Evolutionary conservation across 1,140 invertebrate species (phyloP), one percentile per base, ranked within the genome.

Genomic region (Eumaeus atala): DNA sequence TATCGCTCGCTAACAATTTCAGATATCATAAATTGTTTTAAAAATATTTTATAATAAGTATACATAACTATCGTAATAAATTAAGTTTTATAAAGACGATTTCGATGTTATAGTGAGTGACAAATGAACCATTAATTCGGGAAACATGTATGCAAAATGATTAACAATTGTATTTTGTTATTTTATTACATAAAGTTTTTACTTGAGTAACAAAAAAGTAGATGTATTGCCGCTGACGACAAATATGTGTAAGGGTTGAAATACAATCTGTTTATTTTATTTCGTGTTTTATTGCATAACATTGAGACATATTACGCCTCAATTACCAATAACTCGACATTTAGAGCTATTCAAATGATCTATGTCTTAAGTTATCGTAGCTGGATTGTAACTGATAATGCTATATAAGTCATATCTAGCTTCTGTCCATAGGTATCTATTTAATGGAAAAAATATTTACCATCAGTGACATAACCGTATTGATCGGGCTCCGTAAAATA

Each of bases 211-310:
- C 12, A 16, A 40, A 40, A 40, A 14, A 44, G 40, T 44, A 44
- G 40, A 44, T 37, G 9, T 44, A 16, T 16, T 14, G 40, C 40
- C 40, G 40, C 40, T 53, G 28, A 53, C 38, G 42, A 14, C 11
- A 44, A 16, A 40, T 53, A 40, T 51, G 40, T 64, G 62, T 59
- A 61, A 57, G 52, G 59, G 52, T 59, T 59, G 28, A 59, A 70
- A 70, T 68, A 64, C 62, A 70, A 61, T 64, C 51, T 67, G 59
- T 70, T 70, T 64, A 66, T 70, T 66, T 63, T 49, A 58, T 59
- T 58, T 49, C 44, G 36, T 53, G 44, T 56, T 42, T 58, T 53
- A 55, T 56, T 44, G 33, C 17, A 44, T 6, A n/a, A n/a, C n/a
- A n/a, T n/a, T n/a, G n/a, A n/a, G n/a, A n/a, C n/a, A n/a, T n/a